phyloP scores from a whole-genome alignment of 2,888 invertebrate genomes.

The Flexamia atlantica region DNA sequence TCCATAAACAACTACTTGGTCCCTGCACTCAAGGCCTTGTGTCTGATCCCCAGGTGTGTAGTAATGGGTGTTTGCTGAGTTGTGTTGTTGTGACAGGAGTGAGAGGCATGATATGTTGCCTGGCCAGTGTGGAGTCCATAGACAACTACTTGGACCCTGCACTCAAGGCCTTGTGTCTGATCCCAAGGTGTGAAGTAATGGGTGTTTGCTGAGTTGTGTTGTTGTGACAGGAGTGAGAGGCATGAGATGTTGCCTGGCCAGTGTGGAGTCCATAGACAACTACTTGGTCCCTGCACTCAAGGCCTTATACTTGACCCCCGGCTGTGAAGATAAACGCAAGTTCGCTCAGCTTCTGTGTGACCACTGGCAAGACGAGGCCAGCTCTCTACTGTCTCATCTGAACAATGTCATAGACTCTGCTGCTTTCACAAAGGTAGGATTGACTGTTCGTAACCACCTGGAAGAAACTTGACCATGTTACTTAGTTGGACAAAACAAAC shows the following conservation, averaged over 20 bases:
- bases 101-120: constrained; percentile 79
- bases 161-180: constrained; percentile 75
- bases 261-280: constrained; percentile 82
- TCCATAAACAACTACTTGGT: constrained; percentile 83
- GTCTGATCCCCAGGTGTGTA: constrained; percentile 76
- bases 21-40: constrained; percentile 77
- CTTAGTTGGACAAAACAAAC: no score
- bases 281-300: constrained; percentile 81
- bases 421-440: constrained; percentile 81
- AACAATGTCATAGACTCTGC: constrained; percentile 84
- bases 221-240: constrained; percentile 78
- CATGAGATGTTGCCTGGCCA: constrained; percentile 81
- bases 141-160: constrained; percentile 83
- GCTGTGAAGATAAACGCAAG: constrained; percentile 77
- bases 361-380: constrained; percentile 80
- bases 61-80: constrained; percentile 74
- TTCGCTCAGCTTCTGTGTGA: constrained; percentile 76
- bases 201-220: constrained; percentile 68
- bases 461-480: no score
- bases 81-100: constrained; percentile 76
- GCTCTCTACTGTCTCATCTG: constrained; percentile 78
- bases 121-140: constrained; percentile 83
- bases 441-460: no score
- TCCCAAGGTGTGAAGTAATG: constrained; percentile 76
- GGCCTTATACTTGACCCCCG: constrained; percentile 75